phyloP scores from a whole-genome alignment of 2,888 invertebrate genomes.

The Tetheella fluctuosa region DNA sequence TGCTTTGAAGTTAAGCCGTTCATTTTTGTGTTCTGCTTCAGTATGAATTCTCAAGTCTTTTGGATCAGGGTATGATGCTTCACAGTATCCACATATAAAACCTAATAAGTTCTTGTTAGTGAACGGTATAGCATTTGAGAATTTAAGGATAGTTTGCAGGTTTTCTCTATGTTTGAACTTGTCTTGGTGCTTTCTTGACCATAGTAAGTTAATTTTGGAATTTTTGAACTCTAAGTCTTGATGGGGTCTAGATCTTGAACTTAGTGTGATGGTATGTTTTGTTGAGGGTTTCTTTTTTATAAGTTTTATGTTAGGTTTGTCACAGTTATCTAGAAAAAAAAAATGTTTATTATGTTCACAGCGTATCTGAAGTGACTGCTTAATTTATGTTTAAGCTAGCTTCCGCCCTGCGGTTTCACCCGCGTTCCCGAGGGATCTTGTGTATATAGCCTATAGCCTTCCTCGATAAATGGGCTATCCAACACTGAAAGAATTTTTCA shows the following conservation, averaged over 20 bases:
- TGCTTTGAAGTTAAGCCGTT: constrained; percentile 53
- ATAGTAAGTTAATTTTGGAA: constrained; percentile 46
- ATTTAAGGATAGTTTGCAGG: constrained; percentile 57
- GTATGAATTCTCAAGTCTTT: constrained; percentile 56
- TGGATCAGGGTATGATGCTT: constrained; percentile 60
- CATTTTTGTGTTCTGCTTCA: constrained; percentile 46
- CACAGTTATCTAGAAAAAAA: constrained; percentile 46
- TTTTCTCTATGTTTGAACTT: constrained; percentile 67
- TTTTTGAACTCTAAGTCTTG: constrained; percentile 24
- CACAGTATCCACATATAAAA: constrained; percentile 67
- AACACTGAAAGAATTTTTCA: no score
- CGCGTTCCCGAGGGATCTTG: no score
- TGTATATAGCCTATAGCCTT: no score
- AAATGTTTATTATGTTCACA: no score
- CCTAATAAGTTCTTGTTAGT: constrained; percentile 64
- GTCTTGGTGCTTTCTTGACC: constrained; percentile 41
- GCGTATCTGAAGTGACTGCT: no score
- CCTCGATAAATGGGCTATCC: no score
- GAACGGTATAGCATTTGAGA: constrained; percentile 67
- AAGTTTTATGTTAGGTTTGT: constrained; percentile 37
- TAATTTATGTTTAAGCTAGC: no score
- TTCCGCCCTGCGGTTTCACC: no score
- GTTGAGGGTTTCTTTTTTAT: constrained; percentile 26
- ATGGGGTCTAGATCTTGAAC: neutral
- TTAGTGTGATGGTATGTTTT: constrained; percentile 37